phyloP scores from a whole-genome alignment of 2,113 vertebrate genomes.

The Damaliscus lunatus region DNA sequence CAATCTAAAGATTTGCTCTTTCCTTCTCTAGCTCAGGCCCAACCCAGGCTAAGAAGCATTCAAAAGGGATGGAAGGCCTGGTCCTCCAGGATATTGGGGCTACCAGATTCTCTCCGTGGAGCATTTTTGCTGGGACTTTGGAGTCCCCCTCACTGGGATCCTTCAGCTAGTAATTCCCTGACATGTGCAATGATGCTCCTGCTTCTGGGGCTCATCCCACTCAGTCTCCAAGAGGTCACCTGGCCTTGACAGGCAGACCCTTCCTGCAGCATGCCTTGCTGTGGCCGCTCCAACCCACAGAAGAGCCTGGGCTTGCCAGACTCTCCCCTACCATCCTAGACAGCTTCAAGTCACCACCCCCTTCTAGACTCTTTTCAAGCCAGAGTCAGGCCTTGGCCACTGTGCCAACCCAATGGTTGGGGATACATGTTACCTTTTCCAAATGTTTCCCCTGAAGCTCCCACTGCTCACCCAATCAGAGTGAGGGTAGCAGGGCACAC shows the following conservation, averaged over 20 bases:
- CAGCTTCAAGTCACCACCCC: no score
- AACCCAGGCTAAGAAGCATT: background rate
- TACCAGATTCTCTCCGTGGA: fast-evolving
- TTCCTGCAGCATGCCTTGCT: fast-evolving
- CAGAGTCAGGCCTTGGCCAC: background rate
- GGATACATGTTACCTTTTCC: background rate
- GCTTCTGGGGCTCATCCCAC: background rate
- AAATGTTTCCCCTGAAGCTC: background rate
- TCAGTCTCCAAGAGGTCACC: background rate
- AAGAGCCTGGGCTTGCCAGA: background rate
- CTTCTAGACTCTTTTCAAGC: background rate
- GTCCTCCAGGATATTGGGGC: background rate
- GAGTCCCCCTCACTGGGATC: background rate
- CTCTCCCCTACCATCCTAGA: fast-evolving
- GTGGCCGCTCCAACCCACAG: fast-evolving
- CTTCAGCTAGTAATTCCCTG: background rate
- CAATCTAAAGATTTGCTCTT: background rate
- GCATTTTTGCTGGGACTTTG: background rate
- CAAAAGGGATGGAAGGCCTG: background rate
- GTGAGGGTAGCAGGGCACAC: background rate
- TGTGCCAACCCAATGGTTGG: background rate
- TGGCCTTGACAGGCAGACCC: background rate
- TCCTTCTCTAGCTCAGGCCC: background rate
- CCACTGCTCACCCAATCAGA: background rate
- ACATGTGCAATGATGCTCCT: background rate